Evolutionary conservation across 2,113 vertebrate genomes (phyloP).

Genomic region (Garra rufa): DNA sequence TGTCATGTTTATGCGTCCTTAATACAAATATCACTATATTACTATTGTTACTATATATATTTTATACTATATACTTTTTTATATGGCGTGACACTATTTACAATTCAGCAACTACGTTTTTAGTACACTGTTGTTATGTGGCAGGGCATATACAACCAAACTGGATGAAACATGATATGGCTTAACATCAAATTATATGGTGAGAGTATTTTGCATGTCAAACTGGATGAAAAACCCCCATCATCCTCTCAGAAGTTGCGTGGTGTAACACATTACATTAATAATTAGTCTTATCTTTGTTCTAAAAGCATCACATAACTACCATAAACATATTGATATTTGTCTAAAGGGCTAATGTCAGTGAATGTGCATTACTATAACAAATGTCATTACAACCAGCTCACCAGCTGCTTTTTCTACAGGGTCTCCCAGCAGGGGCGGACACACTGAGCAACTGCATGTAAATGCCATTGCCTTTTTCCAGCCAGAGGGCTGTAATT

Average conservation of each 20-base stretch:
- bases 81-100: no score
- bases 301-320: conserved; percentile 11
- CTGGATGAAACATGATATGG: conserved; percentile 7
- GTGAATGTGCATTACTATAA: conserved; percentile 26
- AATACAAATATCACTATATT: no score
- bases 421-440: conserved; percentile 52
- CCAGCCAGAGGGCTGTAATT: conserved; percentile 67
- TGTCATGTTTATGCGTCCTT: no score
- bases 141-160: not conserved
- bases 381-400: conserved; percentile 44
- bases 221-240: not conserved
- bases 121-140: no score
- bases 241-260: not conserved
- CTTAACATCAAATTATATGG: conserved; percentile 8
- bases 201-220: conserved; percentile 13
- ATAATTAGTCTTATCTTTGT: not conserved
- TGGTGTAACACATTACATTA: not conserved
- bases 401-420: conserved; percentile 52
- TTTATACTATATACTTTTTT: no score
- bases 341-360: conserved; percentile 35
- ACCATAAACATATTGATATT: conserved; percentile 45
- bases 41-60: no score
- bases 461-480: conserved; percentile 70
- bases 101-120: not conserved
- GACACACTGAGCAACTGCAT: conserved; percentile 61